Evolutionary conservation across 2,113 vertebrate species (phyloP).

Genomic region (Hemichromis elongatus): DNA sequence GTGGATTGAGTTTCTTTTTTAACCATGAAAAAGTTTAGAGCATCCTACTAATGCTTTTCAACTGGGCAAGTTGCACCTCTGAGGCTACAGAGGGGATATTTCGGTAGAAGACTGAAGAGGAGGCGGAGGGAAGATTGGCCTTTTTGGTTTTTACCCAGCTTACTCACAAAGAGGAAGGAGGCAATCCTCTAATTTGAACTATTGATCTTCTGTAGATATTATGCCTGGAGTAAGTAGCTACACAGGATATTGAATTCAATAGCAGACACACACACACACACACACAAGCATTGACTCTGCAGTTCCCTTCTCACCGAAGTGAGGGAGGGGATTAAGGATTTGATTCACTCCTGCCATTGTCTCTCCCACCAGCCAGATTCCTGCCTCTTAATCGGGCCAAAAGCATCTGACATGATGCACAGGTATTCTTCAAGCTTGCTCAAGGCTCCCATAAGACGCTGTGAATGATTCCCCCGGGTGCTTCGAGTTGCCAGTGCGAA

Average conservation of each 20-base stretch:
- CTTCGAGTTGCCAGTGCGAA: constrained; percentile 44
- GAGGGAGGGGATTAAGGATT: constrained; percentile 59
- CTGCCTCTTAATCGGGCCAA: constrained; percentile 44
- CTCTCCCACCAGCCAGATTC: constrained; percentile 45
- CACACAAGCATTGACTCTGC: neutral
- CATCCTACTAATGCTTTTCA: constrained; percentile 9
- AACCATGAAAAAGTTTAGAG: neutral
- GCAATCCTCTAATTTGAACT: constrained; percentile 41
- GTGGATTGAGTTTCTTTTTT: neutral
- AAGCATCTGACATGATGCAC: constrained; percentile 40
- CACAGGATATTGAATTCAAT: constrained; percentile 21
- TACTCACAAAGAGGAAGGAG: constrained; percentile 22
- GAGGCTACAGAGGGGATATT: neutral
- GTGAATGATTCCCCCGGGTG: constrained; percentile 41
- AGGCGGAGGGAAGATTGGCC: neutral
- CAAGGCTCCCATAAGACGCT: constrained; percentile 15
- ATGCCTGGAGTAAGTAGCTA: constrained; percentile 24
- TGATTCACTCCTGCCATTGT: constrained; percentile 64
- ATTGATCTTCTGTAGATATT: constrained; percentile 56
- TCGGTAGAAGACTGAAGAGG: neutral
- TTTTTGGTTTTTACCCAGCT: neutral
- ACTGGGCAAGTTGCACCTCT: neutral
- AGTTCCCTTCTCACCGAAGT: constrained; percentile 42
- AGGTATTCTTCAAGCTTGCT: constrained; percentile 41
- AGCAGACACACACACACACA: constrained; percentile 5